Evolutionary conservation across 2,888 invertebrate species (phyloP).

Genomic region (Drosophila pegasa): DNA sequence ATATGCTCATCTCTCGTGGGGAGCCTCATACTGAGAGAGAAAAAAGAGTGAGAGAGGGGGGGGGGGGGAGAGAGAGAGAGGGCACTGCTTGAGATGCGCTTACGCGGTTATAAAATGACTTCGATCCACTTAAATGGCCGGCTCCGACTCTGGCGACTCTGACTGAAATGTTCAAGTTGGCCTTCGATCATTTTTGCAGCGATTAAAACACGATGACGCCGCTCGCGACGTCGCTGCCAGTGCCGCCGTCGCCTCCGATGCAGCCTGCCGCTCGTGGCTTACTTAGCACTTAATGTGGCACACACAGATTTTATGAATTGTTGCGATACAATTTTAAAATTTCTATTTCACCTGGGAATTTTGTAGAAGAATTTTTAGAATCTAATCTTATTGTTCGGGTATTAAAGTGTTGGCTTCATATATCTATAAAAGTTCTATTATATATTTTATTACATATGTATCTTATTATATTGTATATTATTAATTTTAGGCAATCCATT

Average conservation of each 20-base stretch:
- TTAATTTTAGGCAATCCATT: no score
- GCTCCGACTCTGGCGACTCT: conserved; percentile 30
- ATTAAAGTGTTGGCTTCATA: no score
- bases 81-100: conserved; percentile 75
- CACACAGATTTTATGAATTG: conserved; percentile 63
- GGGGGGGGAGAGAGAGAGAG: conserved; percentile 14
- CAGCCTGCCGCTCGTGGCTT: conserved; percentile 35
- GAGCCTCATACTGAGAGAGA: neutral
- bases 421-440: no score
- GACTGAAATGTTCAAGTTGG: conserved; percentile 76
- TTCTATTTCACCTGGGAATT: conserved; percentile 5
- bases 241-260: neutral
- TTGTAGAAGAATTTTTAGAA: no score
- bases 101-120: conserved; percentile 63
- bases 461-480: no score
- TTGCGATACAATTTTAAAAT: conserved; percentile 45
- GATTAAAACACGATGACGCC: conserved; percentile 75
- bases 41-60: neutral
- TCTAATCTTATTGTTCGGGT: no score
- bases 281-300: conserved; percentile 65
- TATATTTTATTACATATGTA: no score
- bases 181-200: conserved; percentile 74
- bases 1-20: conserved; percentile 22
- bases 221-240: conserved; percentile 18
- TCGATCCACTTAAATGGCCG: conserved; percentile 62